A percentile compares a stretch with the other conserved stretches of the same genome.
Conservation (phyloP, 2,888 invertebrate genomes). For the Melitaea athalia region DNA sequence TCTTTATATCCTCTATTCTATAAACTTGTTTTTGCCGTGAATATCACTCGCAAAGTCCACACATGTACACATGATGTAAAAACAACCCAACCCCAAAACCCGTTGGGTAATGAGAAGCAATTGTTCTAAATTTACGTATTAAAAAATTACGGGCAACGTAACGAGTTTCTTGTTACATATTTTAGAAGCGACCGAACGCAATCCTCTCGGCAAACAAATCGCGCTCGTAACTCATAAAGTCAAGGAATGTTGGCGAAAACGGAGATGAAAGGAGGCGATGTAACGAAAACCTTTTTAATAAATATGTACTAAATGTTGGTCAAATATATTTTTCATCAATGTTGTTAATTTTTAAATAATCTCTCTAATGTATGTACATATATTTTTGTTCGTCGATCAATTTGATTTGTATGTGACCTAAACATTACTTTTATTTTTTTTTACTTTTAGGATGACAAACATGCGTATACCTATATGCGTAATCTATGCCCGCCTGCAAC, state of each 20-base stretch:
- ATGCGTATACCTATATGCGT: too few species aligned
- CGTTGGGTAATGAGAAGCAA: not conserved
- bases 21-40: too few species aligned
- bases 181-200: conserved; percentile 1
- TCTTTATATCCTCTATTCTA: too few species aligned
- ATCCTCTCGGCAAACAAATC: conserved; percentile 17
- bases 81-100: not conserved
- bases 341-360: not conserved
- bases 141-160: conserved; percentile 3
- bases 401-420: too few species aligned
- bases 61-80: not conserved
- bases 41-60: too few species aligned
- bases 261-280: conserved; percentile 1
- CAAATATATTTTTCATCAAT: conserved; percentile 6
- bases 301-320: conserved; percentile 1
- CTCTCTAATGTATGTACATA: not conserved
- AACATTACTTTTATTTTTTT: too few species aligned
- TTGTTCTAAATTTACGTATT: not conserved
- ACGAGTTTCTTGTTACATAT: conserved; percentile 10
- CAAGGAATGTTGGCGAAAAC: not conserved
- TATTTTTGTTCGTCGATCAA: not conserved
- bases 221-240: conserved; percentile 13
- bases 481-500: too few species aligned
- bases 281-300: conserved; percentile 7
- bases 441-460: too few species aligned